Conservation (phyloP, 2,888 invertebrate genomes). For the Galerucella calmariensis region DNA sequence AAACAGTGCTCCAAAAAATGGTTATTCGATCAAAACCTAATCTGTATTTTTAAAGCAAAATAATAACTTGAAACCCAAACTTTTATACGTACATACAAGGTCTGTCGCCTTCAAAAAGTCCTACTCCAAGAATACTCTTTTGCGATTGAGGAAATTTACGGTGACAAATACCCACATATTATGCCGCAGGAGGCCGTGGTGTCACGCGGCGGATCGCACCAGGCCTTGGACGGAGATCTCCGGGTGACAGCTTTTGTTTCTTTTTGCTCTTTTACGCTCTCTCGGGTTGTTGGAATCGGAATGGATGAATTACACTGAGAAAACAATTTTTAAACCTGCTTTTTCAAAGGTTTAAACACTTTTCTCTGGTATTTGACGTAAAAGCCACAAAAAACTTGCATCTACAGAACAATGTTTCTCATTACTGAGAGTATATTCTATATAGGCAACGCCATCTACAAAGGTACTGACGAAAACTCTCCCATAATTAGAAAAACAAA, state of each 20-base stretch:
- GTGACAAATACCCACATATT: conserved; percentile 64
- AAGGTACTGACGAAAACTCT: no score
- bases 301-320: conserved; percentile 3
- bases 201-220: conserved; percentile 43
- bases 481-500: no score
- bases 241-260: conserved; percentile 30
- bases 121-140: conserved; percentile 40
- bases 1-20: not conserved
- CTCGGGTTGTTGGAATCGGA: conserved; percentile 6
- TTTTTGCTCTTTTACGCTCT: conserved; percentile 30
- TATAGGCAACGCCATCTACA: no score
- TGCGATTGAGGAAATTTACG: conserved; percentile 61
- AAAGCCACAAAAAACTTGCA: no score
- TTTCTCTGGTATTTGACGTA: no score
- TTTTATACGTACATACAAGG: conserved; percentile 20
- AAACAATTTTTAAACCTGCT: not conserved
- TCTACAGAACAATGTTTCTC: no score
- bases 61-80: conserved; percentile 9
- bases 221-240: conserved; percentile 21
- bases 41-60: not conserved
- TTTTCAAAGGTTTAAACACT: no score
- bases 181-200: conserved; percentile 50
- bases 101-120: conserved; percentile 48
- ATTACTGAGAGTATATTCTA: no score
- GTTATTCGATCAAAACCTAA: not conserved